Conservation (phyloP, 2,113 vertebrate genomes). For the Tragelaphus strepsiceros region DNA sequence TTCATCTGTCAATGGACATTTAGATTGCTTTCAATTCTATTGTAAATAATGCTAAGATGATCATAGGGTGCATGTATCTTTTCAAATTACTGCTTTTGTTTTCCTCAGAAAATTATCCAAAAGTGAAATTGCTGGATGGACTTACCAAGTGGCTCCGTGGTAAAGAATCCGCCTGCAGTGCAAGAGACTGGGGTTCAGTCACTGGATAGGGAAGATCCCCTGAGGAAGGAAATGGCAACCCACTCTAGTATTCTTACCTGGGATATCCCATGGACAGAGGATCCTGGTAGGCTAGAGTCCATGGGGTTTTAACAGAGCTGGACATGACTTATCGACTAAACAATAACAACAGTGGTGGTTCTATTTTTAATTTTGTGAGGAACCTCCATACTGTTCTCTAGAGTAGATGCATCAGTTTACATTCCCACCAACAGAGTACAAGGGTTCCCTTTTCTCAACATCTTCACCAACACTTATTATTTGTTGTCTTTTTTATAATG, state of each 20-base stretch:
- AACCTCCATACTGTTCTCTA: not conserved
- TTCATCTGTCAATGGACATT: not conserved
- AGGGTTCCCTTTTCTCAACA: not conserved
- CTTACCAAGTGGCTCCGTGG: not conserved
- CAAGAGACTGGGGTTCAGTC: not conserved
- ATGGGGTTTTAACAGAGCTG: not conserved
- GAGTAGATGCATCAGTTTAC: not conserved
- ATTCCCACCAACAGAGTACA: not conserved
- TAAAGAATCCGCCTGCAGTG: not conserved
- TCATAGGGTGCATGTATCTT: not conserved
- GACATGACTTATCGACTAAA: accelerated
- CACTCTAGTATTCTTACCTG: not conserved
- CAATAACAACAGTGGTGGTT: not conserved
- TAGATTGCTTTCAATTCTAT: not conserved
- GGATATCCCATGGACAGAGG: not conserved
- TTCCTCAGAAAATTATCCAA: not conserved
- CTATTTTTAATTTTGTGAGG: not conserved
- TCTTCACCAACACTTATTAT: not conserved
- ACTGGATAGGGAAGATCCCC: not conserved
- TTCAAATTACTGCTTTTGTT: not conserved
- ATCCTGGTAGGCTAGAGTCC: not conserved
- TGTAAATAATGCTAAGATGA: not conserved
- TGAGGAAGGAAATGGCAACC: not conserved
- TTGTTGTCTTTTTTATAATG: not conserved
- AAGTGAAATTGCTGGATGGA: not conserved